Evolutionary conservation across 2,888 invertebrate genomes (phyloP).

Genomic region (Melanotus villosus): DNA sequence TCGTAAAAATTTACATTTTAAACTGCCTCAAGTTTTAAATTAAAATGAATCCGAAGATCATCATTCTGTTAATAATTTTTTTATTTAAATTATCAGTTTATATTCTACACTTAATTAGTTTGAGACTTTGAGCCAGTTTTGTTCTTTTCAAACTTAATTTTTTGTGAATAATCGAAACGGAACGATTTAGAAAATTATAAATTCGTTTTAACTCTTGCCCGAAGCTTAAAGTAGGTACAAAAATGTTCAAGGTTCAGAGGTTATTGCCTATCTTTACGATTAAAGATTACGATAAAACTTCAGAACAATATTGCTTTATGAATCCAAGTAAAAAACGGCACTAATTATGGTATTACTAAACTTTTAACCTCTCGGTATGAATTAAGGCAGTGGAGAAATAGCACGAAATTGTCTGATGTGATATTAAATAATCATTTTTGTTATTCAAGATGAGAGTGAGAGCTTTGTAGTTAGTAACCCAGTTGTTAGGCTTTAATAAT

Average conservation of each 20-base stretch:
- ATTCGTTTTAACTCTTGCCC: not conserved
- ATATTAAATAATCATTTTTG: no score
- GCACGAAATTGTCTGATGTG: no score
- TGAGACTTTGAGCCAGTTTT: no score
- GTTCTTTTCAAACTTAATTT: no score
- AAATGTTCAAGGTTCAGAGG: not conserved
- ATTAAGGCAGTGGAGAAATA: no score
- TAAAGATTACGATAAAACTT: not conserved
- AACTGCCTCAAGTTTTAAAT: constrained; percentile 25
- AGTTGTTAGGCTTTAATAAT: no score
- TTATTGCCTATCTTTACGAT: not conserved
- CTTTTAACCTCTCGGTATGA: constrained; percentile 3
- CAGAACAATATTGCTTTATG: not conserved
- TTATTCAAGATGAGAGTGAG: no score
- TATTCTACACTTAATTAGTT: no score
- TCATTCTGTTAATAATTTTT: constrained; percentile 28
- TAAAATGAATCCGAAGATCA: constrained; percentile 25
- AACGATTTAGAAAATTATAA: no score
- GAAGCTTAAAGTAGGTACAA: not conserved
- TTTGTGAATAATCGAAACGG: no score
- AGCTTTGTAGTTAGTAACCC: no score
- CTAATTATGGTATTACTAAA: not conserved
- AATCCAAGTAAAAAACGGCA: not conserved
- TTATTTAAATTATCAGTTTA: constrained; percentile 25
- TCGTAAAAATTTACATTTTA: constrained; percentile 28